phyloP scores from a whole-genome alignment of 1,140 invertebrate genomes.

The Monomorium pharaonis region DNA sequence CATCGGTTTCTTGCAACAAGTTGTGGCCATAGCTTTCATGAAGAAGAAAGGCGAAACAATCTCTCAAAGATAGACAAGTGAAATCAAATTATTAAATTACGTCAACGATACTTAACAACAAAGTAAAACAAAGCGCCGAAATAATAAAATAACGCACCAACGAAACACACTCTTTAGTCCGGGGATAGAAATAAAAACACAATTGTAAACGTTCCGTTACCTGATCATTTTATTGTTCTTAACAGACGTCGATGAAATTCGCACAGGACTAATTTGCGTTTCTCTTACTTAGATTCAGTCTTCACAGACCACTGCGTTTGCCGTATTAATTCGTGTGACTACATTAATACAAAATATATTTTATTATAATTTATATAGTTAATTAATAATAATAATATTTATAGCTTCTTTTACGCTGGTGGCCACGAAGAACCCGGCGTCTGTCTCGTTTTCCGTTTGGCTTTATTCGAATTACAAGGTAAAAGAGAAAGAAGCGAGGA shows the following conservation, averaged over 20 bases:
- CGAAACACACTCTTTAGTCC: constrained; percentile 20
- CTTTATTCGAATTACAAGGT: constrained; percentile 2
- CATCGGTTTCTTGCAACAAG: background rate
- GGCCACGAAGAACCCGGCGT: constrained; percentile 22
- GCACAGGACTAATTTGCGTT: constrained; percentile 62
- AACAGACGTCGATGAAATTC: constrained; percentile 75
- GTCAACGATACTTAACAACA: constrained; percentile 1
- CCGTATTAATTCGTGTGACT: constrained; percentile 73
- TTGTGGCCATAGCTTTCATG: constrained; percentile 24
- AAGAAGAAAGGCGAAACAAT: constrained; percentile 16
- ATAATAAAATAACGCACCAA: background rate
- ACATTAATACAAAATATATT: constrained; percentile 79
- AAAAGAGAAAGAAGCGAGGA: background rate
- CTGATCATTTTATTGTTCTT: constrained; percentile 67
- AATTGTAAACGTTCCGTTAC: constrained; percentile 67
- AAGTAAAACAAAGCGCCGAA: background rate
- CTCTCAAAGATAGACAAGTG: background rate
- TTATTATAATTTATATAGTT: constrained; percentile 73
- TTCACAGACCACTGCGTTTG: constrained; percentile 73
- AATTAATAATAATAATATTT: constrained; percentile 73
- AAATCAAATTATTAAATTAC: constrained; percentile 13
- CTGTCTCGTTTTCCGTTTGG: constrained; percentile 19
- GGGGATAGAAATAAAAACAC: constrained; percentile 70
- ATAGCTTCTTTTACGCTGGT: constrained; percentile 57
- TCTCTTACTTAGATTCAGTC: constrained; percentile 66